Conservation (phyloP, 1,140 invertebrate genomes). For the Drosophila watanabei region DNA sequence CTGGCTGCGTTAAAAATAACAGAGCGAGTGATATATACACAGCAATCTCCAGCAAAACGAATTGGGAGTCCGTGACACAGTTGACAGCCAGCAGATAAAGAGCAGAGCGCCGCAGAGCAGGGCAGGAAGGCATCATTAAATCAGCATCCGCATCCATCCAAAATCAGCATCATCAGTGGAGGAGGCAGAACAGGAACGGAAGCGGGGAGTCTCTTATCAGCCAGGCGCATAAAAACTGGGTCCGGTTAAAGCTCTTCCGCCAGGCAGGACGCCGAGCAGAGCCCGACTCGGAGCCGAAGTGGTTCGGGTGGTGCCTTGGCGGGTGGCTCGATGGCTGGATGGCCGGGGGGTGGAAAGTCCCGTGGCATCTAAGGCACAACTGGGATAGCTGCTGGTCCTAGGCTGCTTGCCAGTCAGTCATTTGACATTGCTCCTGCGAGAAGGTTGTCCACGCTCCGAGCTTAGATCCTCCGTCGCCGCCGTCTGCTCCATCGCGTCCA, state of each 20-base stretch:
- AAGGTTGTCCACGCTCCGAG: constrained; percentile 80
- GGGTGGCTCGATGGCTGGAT: constrained; percentile 8
- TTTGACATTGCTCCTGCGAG: constrained; percentile 84
- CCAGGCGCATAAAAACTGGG: constrained; percentile 67
- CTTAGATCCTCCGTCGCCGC: constrained; percentile 40
- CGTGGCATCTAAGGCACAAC: constrained; percentile 74
- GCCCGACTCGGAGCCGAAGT: constrained; percentile 64
- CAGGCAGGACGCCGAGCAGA: constrained; percentile 31
- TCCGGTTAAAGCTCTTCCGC: constrained; percentile 76
- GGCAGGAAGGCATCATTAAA: constrained; percentile 51
- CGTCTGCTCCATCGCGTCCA: constrained; percentile 43
- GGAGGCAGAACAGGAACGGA: constrained; percentile 8
- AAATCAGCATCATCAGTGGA: constrained; percentile 38
- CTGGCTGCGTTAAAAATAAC: constrained; percentile 65
- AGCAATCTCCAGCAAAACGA: constrained; percentile 38
- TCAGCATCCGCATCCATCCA: constrained; percentile 52
- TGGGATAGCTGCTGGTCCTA: constrained; percentile 71
- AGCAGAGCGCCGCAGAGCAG: constrained; percentile 20
- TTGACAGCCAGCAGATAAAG: constrained; percentile 37
- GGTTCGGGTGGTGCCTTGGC: constrained; percentile 34
- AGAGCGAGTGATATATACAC: constrained; percentile 23
- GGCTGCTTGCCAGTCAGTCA: constrained; percentile 72
- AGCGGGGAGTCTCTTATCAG: constrained; percentile 52
- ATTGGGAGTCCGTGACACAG: constrained; percentile 51
- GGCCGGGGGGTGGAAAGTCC: constrained; percentile 58